A percentile compares a stretch with the other conserved stretches of the same genome.
Conservation (phyloP, 2,888 invertebrate species). For the Callyntrura guangdongensis region DNA sequence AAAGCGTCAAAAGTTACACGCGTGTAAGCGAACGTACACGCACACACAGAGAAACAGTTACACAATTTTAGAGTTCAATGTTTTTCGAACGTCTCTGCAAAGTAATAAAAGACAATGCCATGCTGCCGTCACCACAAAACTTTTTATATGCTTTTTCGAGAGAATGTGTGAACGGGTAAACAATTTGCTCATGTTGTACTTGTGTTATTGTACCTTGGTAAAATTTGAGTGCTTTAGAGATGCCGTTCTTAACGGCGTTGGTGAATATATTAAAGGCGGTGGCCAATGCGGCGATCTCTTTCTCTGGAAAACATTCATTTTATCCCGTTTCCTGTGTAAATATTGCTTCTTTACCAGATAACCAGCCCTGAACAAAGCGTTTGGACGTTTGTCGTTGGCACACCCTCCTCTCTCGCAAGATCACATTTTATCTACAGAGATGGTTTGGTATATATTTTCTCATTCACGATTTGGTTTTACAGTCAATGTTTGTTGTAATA, state of each 20-base stretch:
- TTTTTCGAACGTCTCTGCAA: conserved; percentile 24
- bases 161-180: conserved; percentile 67
- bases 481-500: conserved; percentile 70
- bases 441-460: background rate
- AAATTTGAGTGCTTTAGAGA: conserved; percentile 34
- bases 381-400: too few species aligned
- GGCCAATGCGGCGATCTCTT: too few species aligned
- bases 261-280: too few species aligned
- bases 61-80: too few species aligned
- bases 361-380: too few species aligned
- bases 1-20: too few species aligned
- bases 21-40: background rate
- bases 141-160: too few species aligned
- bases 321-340: conserved; percentile 42
- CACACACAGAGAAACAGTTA: background rate
- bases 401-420: too few species aligned
- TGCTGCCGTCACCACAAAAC: background rate
- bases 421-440: too few species aligned
- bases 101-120: conserved; percentile 6
- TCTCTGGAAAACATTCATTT: conserved; percentile 52
- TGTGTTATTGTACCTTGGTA: conserved; percentile 47
- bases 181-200: conserved; percentile 51
- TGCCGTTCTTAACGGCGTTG: too few species aligned
- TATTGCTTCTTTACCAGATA: background rate
- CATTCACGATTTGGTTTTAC: conserved; percentile 59